Evolutionary conservation across 2,888 invertebrate genomes (phyloP), one percentile per base, ranked within the genome.

Genomic region (Drosophila macrospina): DNA sequence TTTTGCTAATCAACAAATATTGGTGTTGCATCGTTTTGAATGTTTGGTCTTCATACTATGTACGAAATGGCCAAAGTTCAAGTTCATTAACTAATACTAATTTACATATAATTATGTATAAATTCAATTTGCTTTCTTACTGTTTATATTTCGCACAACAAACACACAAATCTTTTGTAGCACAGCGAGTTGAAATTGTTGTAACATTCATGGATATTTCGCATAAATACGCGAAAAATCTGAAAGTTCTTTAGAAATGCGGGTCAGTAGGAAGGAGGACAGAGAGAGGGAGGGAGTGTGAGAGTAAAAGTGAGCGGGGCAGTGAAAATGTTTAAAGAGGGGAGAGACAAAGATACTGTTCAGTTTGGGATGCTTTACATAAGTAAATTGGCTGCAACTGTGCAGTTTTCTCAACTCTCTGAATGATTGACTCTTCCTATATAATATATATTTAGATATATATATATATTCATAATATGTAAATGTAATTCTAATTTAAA

Each of bases 191-290:
- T 50, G 45, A 57, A 60, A 54, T 36, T 2, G 52, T 62, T 47
- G 48, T 36, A 66, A 76, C 80, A 59, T 80, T 47, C 39, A 47
- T 68, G 37, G 62, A 65, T 72, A 72, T 80, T 78, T 80, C 55
- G 63, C 67, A 68, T 34, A 54, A 59, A 11, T 8, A 42, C 51
- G 47, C 60, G 81, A 78, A 78, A 80, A 63, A 55, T 68, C 74
- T 15, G 51, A 60, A 78, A 78, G 74, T 80, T 69, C 10, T 47
- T 8, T 36, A 47, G 16, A 28, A 36, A 15, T 28, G 20, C 13
- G 39, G 16, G 39, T n/a, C 39, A n/a, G n/a, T n/a, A 41, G 42
- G 8, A 30, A 5, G 26, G 16, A 20, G 7, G 20, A 20, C 3
- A 20, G 20, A 20, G 20, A 20, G 20, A 20, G 20, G 3, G 20